phyloP scores from a whole-genome alignment of 2,113 vertebrate species.

The Pygathrix nemaeus region DNA sequence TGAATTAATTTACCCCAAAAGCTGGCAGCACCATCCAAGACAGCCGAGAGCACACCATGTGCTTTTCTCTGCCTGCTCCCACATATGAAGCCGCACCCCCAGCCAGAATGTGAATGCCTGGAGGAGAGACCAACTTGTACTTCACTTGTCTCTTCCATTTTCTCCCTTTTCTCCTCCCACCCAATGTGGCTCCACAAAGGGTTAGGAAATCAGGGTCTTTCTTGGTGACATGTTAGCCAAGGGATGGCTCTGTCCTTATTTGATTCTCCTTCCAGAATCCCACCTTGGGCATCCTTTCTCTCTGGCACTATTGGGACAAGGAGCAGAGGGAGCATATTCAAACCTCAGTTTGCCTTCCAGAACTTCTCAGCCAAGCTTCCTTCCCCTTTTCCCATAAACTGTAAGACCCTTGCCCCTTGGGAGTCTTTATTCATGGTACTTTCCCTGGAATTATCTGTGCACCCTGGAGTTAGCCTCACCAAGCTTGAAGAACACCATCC shows the following conservation, averaged over 20 bases:
- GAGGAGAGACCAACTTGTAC: background rate
- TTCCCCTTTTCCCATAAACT: background rate
- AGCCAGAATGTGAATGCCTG: background rate
- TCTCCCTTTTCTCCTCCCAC: background rate
- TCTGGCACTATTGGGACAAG: background rate
- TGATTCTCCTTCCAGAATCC: background rate
- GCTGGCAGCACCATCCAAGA: constrained; percentile 41
- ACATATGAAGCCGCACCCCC: background rate
- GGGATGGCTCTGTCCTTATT: background rate
- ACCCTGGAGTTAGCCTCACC: background rate
- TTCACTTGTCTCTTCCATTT: background rate
- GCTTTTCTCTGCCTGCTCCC: background rate
- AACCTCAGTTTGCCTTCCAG: background rate
- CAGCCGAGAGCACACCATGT: background rate
- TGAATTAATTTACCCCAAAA: constrained; percentile 51
- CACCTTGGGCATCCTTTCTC: background rate
- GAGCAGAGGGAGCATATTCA: background rate
- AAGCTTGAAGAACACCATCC: background rate
- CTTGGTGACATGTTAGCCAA: background rate
- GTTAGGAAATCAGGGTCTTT: background rate
- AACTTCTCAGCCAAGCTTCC: background rate
- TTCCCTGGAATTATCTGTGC: background rate
- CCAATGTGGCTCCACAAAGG: background rate
- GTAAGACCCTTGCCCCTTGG: background rate
- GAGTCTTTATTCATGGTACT: background rate